phyloP scores from a whole-genome alignment of 1,140 invertebrate species.

The Apolygus lucorum region DNA sequence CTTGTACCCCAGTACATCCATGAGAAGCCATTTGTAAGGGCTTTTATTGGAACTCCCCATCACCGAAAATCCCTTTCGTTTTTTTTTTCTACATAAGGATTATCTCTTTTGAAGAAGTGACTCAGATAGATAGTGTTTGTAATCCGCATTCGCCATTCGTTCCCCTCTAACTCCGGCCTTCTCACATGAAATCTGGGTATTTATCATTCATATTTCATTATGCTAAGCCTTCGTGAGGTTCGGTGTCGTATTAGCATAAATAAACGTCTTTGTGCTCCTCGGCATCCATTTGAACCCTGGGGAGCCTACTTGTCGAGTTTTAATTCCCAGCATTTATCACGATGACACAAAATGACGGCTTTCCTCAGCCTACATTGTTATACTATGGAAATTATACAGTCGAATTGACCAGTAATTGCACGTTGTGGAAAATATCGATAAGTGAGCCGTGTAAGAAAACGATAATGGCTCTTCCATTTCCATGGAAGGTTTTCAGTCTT shows the following conservation, averaged over 20 bases:
- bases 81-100: background rate
- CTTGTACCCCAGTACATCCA: no score
- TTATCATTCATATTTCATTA: slow-evolving; percentile 20
- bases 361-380: no score
- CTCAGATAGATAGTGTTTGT: slow-evolving; percentile 11
- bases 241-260: slow-evolving; percentile 19
- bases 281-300: background rate
- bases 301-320: background rate
- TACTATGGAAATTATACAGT: no score
- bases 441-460: no score
- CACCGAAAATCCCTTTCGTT: background rate
- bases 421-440: no score
- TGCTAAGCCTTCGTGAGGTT: slow-evolving; percentile 8
- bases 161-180: background rate
- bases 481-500: no score
- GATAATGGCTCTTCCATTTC: no score
- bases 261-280: slow-evolving; percentile 16
- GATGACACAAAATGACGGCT: slow-evolving; percentile 6
- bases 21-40: no score
- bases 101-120: background rate
- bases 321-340: slow-evolving; percentile 13
- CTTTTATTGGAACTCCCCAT: no score
- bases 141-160: background rate
- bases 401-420: no score
- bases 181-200: slow-evolving; percentile 11